A percentile compares a stretch with the other conserved stretches of the same genome.
These are phyloP conservation scores for Murina feae DNA, from an alignment of 2,113 vertebrate species.

Conservation along the genomic window DNA sequence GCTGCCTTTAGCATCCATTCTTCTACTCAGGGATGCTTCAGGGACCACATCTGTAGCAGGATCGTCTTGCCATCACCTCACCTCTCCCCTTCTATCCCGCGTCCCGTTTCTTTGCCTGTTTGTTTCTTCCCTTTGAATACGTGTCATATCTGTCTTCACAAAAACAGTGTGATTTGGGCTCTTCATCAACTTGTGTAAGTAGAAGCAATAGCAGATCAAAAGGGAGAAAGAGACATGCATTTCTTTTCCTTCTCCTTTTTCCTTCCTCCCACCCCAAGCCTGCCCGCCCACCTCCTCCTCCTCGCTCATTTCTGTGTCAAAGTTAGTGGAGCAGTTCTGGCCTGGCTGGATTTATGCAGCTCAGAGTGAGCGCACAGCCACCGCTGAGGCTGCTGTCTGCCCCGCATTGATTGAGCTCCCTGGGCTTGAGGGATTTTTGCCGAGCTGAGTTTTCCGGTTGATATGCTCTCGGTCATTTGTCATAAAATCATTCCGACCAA, in stretches of 20 bases:
- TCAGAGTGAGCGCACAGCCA: constrained; percentile 50
- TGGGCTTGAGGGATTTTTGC: constrained; percentile 76
- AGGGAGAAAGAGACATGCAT: neutral
- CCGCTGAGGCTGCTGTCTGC: constrained; percentile 5
- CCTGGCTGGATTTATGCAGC: constrained; percentile 42
- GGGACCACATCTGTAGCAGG: rapidly evolving
- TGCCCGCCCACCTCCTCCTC: neutral
- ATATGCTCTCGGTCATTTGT: constrained; percentile 83
- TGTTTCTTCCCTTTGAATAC: neutral
- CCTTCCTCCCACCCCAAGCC: too few species aligned
- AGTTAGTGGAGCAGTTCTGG: constrained; percentile 61
- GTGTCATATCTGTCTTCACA: neutral
- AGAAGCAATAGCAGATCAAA: neutral
- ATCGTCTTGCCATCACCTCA: neutral
- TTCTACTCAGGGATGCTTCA: neutral
- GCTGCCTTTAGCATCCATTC: neutral
- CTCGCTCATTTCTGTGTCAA: neutral
- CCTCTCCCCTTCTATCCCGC: rapidly evolving
- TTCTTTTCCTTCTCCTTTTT: neutral
- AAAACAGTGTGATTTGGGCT: neutral
- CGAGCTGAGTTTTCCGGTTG: constrained; percentile 78
- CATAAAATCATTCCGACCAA: constrained; percentile 81
- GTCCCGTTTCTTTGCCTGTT: neutral
- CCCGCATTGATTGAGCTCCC: constrained; percentile 80
- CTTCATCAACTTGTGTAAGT: neutral